A percentile compares a stretch with the other conserved stretches of the same genome.
These are phyloP conservation scores for Apomyelois bistriatella DNA, from an alignment of 2,888 invertebrate species.

Conservation along the genomic window DNA sequence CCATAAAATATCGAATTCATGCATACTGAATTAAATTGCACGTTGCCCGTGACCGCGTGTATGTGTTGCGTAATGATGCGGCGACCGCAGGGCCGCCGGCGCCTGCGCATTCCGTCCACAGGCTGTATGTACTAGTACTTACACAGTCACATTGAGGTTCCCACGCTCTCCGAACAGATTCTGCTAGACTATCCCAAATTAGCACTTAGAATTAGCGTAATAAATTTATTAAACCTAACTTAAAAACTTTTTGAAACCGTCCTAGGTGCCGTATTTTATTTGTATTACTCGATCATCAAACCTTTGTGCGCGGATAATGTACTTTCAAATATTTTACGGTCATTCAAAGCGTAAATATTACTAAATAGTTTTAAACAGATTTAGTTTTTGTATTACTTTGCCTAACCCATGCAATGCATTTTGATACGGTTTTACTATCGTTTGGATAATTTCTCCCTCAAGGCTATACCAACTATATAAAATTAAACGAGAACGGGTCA, in stretches of 20 bases:
- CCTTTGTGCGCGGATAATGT: neutral
- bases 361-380: neutral
- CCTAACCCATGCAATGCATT: neutral
- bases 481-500: neutral
- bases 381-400: neutral
- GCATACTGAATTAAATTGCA: conserved; percentile 23
- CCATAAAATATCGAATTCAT: conserved; percentile 28
- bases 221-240: neutral
- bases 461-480: neutral
- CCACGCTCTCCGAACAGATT: conserved; percentile 26
- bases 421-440: neutral
- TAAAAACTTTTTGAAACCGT: neutral
- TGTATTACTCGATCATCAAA: neutral
- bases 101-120: conserved; percentile 11
- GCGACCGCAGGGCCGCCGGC: conserved; percentile 14
- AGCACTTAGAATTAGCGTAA: neutral
- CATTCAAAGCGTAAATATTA: neutral
- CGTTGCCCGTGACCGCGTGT: conserved; percentile 44
- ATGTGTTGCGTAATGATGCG: conserved; percentile 31
- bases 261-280: no score
- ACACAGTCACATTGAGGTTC: conserved; percentile 32
- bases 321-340: conserved; percentile 1
- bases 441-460: neutral
- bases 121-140: no score
- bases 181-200: neutral